These are phyloP conservation scores for Bombus polaris DNA, from an alignment of 1,140 invertebrate genomes.

Conservation along the genomic window DNA sequence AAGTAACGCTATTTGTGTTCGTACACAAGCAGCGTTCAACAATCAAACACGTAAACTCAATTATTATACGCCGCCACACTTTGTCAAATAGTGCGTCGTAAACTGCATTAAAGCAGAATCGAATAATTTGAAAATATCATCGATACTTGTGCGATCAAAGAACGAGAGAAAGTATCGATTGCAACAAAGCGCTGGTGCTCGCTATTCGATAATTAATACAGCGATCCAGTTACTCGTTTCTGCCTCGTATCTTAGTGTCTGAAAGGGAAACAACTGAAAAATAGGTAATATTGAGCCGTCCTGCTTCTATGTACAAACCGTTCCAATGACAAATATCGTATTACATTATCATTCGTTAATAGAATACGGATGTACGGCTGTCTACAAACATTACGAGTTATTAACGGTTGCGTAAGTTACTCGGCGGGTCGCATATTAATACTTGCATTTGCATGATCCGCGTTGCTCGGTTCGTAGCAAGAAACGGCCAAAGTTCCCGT, in stretches of 20 bases:
- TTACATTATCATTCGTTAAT: constrained; percentile 15
- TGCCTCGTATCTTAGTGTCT: neutral
- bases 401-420: constrained; percentile 22
- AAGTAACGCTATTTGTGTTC: neutral
- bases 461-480: neutral
- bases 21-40: neutral
- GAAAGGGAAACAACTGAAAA: constrained; percentile 12
- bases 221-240: neutral
- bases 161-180: neutral
- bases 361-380: neutral
- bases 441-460: constrained; percentile 29
- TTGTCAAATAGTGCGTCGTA: neutral
- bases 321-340: constrained; percentile 10
- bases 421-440: constrained; percentile 14
- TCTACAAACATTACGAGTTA: constrained; percentile 39
- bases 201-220: constrained; percentile 18
- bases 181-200: neutral
- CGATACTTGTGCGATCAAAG: neutral
- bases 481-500: neutral
- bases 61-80: neutral
- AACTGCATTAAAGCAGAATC: neutral
- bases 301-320: neutral
- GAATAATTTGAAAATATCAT: neutral
- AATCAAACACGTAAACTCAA: neutral
- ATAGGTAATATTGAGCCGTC: constrained; percentile 4